These are phyloP conservation scores for Drosophila bocki DNA, from an alignment of 1,140 invertebrate species.

Conservation along the genomic window DNA sequence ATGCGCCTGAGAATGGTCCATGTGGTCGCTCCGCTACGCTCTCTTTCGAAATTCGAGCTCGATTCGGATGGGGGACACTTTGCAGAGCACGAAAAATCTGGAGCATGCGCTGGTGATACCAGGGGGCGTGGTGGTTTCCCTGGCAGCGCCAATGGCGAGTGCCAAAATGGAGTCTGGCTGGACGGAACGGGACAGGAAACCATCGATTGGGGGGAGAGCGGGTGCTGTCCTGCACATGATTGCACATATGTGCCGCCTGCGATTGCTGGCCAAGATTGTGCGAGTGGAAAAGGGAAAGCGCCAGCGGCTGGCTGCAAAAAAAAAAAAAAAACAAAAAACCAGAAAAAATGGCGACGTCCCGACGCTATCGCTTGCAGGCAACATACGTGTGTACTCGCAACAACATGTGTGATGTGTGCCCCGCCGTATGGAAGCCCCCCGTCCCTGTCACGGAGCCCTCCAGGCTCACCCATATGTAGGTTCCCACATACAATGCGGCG, in stretches of 20 bases:
- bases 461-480: conserved; percentile 76
- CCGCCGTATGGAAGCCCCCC: conserved; percentile 81
- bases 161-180: conserved; percentile 78
- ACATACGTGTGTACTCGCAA: conserved; percentile 85
- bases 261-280: conserved; percentile 77
- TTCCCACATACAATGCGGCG: conserved; percentile 84
- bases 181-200: conserved; percentile 52
- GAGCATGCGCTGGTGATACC: conserved; percentile 60
- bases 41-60: conserved; percentile 59
- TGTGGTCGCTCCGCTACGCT: conserved; percentile 1
- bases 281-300: conserved; percentile 27
- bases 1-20: conserved; percentile 35
- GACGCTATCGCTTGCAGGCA: conserved; percentile 84
- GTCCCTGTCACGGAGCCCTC: conserved; percentile 33
- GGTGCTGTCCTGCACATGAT: conserved; percentile 59
- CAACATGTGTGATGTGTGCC: conserved; percentile 85
- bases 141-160: conserved; percentile 69
- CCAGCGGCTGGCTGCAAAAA: conserved; percentile 19
- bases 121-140: conserved; percentile 57
- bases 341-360: conserved; percentile 48
- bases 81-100: conserved; percentile 10
- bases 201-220: conserved; percentile 60
- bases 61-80: conserved; percentile 23
- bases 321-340: neutral
- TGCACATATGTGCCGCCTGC: conserved; percentile 79